Evolutionary conservation across 2,888 invertebrate species (phyloP), one percentile per base, ranked within the genome.

Genomic region (Cataglyphis livida): DNA sequence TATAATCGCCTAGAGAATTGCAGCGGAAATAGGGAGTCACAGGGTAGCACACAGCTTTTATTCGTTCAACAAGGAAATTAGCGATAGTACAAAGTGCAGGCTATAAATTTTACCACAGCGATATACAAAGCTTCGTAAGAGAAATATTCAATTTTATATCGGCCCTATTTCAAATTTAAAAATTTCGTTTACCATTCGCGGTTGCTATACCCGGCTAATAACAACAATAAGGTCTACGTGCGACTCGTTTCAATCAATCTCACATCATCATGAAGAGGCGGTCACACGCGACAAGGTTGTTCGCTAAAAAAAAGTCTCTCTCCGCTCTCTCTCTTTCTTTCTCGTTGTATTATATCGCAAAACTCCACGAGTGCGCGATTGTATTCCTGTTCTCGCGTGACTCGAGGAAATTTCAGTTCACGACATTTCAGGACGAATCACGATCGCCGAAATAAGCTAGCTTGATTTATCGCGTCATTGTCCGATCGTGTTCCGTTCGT

Each of bases 391-490:
- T 51, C 9, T 70, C 51, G 73, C 74, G 41, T 73, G 62, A 79
- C 78, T 61, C 9, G 5, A 48, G 35, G 35, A 18, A 57, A 71
- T 79, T 79, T 44, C 71, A 79, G 78, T 32, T 18, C 35, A 28
- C 57, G 68, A 44, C 59, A 59, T 78, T 78, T 79, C 78, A 25
- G 59, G 59, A 41, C 71, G 78, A 79, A 79, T 61, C 59, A 61
- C 59, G 78, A 79, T 78, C 71, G 32, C 44, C 78, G 59, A 79
- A 79, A 79, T 79, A 70, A 79, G 32, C 71, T 59, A 21, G 44
- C 59, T 35, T 79, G 78, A 70, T 78, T 78, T 78, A 78, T 70
- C 59, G 78, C 78, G 35, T 18, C 71, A 21, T 79, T 61, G 78
- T 59, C 71, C 68, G 41, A 18, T 12, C 59, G 21, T n/a, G 44